Evolutionary conservation across 2,113 vertebrate genomes (phyloP).

Genomic region (Odontophorus gujanensis): DNA sequence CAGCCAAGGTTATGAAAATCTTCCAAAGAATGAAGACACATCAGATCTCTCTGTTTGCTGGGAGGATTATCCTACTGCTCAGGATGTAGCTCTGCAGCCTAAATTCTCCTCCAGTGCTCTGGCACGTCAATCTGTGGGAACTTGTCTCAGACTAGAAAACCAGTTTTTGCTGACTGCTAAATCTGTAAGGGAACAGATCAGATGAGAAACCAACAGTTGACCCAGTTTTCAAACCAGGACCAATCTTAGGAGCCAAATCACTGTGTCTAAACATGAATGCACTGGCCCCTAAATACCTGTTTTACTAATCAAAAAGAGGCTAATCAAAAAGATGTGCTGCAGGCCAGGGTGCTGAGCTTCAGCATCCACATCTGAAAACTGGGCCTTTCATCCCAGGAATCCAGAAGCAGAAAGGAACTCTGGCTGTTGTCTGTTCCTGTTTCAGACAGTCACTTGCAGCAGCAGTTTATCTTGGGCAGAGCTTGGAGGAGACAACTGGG

Average conservation of each 20-base stretch:
- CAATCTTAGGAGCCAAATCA: background rate
- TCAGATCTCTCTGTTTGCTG: background rate
- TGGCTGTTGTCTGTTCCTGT: rapidly evolving
- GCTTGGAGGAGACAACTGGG: background rate
- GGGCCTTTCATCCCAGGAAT: background rate
- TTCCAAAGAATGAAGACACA: background rate
- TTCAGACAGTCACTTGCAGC: background rate
- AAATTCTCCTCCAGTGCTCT: background rate
- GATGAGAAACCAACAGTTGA: conserved; percentile 51
- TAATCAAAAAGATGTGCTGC: background rate
- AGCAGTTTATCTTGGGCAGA: background rate
- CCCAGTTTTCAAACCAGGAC: conserved; percentile 39
- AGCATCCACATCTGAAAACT: background rate
- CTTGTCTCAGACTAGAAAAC: background rate
- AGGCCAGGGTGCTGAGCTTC: background rate
- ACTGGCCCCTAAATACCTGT: background rate
- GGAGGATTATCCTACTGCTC: background rate
- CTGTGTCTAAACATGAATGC: background rate
- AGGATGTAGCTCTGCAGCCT: background rate
- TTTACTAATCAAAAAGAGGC: conserved; percentile 4
- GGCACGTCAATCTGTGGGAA: background rate
- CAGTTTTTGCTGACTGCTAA: background rate
- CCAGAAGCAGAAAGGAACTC: background rate
- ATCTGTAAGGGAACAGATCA: background rate
- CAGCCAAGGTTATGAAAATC: background rate